A percentile compares a stretch with the other conserved stretches of the same genome.
Evolutionary conservation across 1,140 invertebrate genomes (phyloP).

Genomic region (Polypedilum pembai): DNA sequence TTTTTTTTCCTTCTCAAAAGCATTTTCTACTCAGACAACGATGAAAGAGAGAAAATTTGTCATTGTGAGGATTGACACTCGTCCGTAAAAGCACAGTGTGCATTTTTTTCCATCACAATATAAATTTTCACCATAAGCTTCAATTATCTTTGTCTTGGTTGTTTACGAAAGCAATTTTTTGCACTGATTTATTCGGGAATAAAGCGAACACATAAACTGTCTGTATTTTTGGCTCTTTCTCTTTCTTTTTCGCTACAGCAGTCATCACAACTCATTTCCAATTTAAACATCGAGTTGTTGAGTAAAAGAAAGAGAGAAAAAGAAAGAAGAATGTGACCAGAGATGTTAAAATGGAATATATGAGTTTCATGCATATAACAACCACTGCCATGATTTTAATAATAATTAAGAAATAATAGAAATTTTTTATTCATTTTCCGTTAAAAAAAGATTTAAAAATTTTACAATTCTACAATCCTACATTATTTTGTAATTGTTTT

Average conservation of each 20-base stretch:
- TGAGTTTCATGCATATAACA: neutral
- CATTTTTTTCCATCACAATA: neutral
- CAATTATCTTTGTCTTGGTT: neutral
- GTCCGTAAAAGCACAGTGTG: neutral
- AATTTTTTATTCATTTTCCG: too few species aligned
- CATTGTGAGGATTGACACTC: neutral
- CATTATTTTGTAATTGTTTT: too few species aligned
- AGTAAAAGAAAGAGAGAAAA: neutral
- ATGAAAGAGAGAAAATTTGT: neutral
- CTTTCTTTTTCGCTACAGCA: neutral
- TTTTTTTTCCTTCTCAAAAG: neutral
- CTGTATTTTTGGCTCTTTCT: neutral
- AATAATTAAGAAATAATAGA: too few species aligned
- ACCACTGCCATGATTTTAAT: too few species aligned
- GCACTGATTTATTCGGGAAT: neutral
- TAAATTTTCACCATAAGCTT: neutral
- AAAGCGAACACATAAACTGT: neutral
- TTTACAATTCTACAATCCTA: too few species aligned
- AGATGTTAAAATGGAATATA: slow-evolving; percentile 9
- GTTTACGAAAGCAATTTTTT: slow-evolving; percentile 7
- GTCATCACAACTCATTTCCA: neutral
- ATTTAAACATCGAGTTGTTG: neutral
- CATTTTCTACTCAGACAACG: too few species aligned
- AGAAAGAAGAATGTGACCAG: neutral
- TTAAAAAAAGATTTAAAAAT: too few species aligned